Base-by-base conservation (phyloP, 2,888 invertebrate species). In the Macaria liturata region DNA sequence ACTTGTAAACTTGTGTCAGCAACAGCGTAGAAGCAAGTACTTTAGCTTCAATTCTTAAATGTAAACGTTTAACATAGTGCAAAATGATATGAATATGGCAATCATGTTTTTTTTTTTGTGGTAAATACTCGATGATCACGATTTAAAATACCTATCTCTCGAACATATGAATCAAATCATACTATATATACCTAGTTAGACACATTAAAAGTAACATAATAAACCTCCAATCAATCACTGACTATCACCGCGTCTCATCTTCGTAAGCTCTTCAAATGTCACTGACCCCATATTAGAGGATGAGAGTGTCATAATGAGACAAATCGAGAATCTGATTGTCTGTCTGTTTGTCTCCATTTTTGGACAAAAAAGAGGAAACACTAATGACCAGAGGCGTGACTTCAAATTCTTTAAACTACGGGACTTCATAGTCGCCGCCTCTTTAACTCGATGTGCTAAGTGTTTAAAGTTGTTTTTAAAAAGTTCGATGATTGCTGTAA, bases 331-430 rank as follows among this genome's bases (percentile, higher is more conserved):
- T 57, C 30, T 48, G 59, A 61, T 61, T 53, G 49, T 61, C 20
- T 20, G 20, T 20, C 20, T 53, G 49, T 61, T 60, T 58, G 49
- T 47, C 58, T 60, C 51, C 51, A 44, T 44, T 51, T 59, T 42
- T 51, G 48, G 40, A 55, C 47, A 51, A 59, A 59, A 59, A 59
- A 61, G 71, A 69, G 63, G 68, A 70, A 67, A 64, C 68, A 60
- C 65, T 73, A 76, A 76, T 76, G 71, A 64, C 58, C 60, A 71
- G 69, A 63, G 69, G 67, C 69, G 67, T 65, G 67, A 67, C 65
- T 62, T 57, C 37, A 49, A 64, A 55, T 49, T 45, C 65, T 62
- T 57, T 32, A 49, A 64, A 55, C 52, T 45, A 51, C 44, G 60
- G 56, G 45, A 37, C 54, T 55, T 65, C 53, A 20, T 50, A 45